These are phyloP conservation scores for Geodia barretti DNA, from an alignment of 37 sponge, comb jelly and placozoan species.

Conservation along the genomic window DNA sequence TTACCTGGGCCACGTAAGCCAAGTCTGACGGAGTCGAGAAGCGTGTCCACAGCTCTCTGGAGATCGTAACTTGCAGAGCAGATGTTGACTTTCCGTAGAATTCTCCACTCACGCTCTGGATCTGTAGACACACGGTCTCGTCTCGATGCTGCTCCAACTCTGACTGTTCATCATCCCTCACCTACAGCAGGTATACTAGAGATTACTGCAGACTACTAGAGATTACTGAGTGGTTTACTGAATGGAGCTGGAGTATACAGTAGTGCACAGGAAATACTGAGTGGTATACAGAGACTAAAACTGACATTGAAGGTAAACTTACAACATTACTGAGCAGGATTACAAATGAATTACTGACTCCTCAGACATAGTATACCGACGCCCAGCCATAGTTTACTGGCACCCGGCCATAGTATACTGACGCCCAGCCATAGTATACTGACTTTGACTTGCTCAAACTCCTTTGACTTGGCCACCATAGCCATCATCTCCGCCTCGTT, in stretches of 20 bases:
- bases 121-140: conserved; percentile 47
- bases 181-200: too few relatives aligned
- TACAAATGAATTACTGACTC: background rate
- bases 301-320: background rate
- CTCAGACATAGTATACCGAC: too few relatives aligned
- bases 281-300: background rate
- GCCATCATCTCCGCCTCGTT: conserved; percentile 77
- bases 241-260: background rate
- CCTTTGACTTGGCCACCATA: conserved; percentile 86
- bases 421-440: background rate
- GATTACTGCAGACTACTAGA: conserved; percentile 3
- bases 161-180: conserved; percentile 90
- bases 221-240: background rate
- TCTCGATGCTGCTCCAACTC: conserved; percentile 61
- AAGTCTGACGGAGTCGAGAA: conserved; percentile 97
- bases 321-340: background rate
- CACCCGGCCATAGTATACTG: too few relatives aligned
- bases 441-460: conserved; percentile 96
- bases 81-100: conserved; percentile 95
- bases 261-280: conserved; percentile 8
- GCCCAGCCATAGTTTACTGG: too few relatives aligned
- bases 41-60: conserved; percentile 65
- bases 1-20: conserved; percentile 89
- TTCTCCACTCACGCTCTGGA: conserved; percentile 87
- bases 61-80: conserved; percentile 88